phyloP scores from a whole-genome alignment of 2,888 invertebrate species.

The Listrodromus nycthemerus region DNA sequence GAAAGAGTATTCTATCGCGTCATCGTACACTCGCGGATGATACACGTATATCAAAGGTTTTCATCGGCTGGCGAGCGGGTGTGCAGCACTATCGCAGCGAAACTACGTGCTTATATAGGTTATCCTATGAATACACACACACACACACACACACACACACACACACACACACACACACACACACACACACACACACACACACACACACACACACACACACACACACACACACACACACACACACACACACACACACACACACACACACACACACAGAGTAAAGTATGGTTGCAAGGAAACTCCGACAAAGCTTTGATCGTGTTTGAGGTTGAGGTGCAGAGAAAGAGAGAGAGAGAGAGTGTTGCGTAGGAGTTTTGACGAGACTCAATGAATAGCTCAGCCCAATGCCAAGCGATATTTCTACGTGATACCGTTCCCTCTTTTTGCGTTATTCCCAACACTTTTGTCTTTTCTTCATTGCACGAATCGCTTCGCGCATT shows the following conservation, averaged over 20 bases:
- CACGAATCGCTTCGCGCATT: conserved; percentile 5
- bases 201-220: background rate
- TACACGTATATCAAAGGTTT: conserved; percentile 48
- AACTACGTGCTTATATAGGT: conserved; percentile 26
- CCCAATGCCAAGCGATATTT: conserved; percentile 23
- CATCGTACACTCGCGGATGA: background rate
- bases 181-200: background rate
- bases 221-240: background rate
- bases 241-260: background rate
- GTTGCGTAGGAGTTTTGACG: conserved; percentile 39
- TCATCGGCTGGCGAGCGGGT: background rate
- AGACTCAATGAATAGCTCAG: conserved; percentile 50
- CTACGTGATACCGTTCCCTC: conserved; percentile 17
- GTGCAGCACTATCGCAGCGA: conserved; percentile 22
- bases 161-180: background rate
- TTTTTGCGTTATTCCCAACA: conserved; percentile 10
- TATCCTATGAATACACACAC: background rate
- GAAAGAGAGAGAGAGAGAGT: conserved; percentile 7
- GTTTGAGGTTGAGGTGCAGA: conserved; percentile 43
- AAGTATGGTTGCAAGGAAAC: conserved; percentile 30
- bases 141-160: background rate
- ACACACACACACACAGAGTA: background rate
- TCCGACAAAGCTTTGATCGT: conserved; percentile 56
- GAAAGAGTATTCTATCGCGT: background rate
- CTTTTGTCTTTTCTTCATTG: background rate